These are phyloP conservation scores for Epirrhoe alternata DNA, from an alignment of 2,888 invertebrate species.

Conservation along the genomic window DNA sequence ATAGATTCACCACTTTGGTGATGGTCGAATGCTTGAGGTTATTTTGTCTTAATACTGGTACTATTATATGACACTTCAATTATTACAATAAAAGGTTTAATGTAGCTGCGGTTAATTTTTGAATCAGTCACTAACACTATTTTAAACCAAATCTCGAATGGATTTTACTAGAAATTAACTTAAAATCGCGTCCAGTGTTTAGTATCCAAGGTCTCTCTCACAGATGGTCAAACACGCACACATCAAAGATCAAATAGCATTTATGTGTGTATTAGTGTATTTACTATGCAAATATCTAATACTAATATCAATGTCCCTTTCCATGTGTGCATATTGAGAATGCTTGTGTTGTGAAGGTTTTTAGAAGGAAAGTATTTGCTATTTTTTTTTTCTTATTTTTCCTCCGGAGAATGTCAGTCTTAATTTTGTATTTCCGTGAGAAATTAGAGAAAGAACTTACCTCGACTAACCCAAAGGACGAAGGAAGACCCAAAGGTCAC, in stretches of 20 bases:
- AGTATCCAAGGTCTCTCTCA: constrained; percentile 9
- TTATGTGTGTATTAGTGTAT: constrained; percentile 21
- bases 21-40: too few species aligned
- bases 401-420: too few species aligned
- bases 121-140: too few species aligned
- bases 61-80: too few species aligned
- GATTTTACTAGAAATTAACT: not conserved
- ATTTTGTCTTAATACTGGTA: too few species aligned
- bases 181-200: constrained; percentile 17
- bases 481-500: too few species aligned
- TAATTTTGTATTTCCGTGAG: too few species aligned
- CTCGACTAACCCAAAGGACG: too few species aligned
- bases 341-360: constrained; percentile 4
- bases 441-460: too few species aligned
- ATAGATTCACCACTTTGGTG: too few species aligned
- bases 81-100: too few species aligned
- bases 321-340: not conserved
- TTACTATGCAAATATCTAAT: constrained; percentile 26
- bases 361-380: not conserved
- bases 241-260: constrained; percentile 4
- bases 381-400: not conserved
- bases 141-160: not conserved
- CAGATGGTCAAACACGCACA: constrained; percentile 33
- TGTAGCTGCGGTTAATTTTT: too few species aligned
- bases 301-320: constrained; percentile 7